Conservation (phyloP, 2,797 vertebrate genomes). For the Halcyon badia region DNA sequence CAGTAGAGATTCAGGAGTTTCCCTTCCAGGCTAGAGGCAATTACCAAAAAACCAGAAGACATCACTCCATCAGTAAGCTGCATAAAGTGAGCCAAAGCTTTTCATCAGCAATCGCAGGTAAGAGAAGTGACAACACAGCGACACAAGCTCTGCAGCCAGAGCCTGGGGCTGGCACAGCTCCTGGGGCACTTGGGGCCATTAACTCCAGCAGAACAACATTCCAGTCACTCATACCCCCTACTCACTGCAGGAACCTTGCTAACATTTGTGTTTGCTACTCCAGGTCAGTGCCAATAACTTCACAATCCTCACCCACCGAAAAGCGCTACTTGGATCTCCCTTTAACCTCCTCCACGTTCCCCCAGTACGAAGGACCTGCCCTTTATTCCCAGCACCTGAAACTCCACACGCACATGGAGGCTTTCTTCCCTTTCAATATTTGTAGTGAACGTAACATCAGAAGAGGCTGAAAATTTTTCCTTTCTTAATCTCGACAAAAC, state of each 20-base stretch:
- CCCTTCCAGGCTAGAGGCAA: background rate
- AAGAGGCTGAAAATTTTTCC: background rate
- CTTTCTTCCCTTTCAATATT: background rate
- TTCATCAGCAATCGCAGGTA: background rate
- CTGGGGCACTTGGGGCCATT: rapidly evolving
- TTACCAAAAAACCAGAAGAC: background rate
- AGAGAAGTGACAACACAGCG: background rate
- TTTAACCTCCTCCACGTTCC: rapidly evolving
- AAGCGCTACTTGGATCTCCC: rapidly evolving
- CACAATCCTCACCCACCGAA: background rate
- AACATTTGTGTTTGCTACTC: background rate
- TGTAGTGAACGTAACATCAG: background rate
- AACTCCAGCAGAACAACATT: background rate
- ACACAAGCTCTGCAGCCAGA: background rate
- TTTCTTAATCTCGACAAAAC: background rate
- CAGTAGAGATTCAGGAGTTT: background rate
- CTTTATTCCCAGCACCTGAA: background rate
- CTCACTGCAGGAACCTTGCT: background rate
- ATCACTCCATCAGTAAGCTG: background rate
- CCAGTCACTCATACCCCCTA: background rate
- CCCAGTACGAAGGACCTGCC: background rate
- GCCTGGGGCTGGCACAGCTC: background rate
- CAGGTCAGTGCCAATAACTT: background rate
- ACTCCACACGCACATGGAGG: rapidly evolving
- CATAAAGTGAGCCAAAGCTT: background rate